These are phyloP conservation scores for Chelmon rostratus DNA, from an alignment of 2,797 vertebrate genomes.

Conservation along the genomic window DNA sequence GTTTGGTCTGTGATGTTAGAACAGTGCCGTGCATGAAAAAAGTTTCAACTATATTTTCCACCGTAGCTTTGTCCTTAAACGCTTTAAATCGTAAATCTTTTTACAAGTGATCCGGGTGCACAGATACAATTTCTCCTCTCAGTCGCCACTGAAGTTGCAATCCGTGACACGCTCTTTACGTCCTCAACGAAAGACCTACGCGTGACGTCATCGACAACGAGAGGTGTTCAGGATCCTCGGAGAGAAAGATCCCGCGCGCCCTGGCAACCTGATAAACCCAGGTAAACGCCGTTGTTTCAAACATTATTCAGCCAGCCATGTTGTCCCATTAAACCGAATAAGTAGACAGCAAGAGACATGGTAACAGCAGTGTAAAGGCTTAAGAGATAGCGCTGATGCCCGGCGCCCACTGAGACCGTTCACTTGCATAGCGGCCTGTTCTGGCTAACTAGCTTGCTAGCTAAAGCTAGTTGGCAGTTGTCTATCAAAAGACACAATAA, in stretches of 20 bases:
- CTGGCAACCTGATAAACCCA: conserved; percentile 86
- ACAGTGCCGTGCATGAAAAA: background rate
- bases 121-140: background rate
- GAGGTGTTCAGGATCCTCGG: conserved; percentile 90
- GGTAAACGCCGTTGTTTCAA: conserved; percentile 85
- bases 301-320: conserved; percentile 61
- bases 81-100: background rate
- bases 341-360: conserved; percentile 46
- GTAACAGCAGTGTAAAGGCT: conserved; percentile 43
- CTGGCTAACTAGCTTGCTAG: conserved; percentile 77
- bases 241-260: conserved; percentile 89
- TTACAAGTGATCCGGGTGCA: background rate
- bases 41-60: background rate
- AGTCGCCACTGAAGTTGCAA: conserved; percentile 29
- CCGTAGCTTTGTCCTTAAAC: background rate
- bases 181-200: conserved; percentile 76
- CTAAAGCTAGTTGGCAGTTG: conserved; percentile 80
- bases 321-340: conserved; percentile 52
- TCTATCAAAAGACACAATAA: conserved; percentile 81
- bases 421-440: conserved; percentile 81
- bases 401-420: conserved; percentile 76
- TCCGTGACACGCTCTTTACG: conserved; percentile 72
- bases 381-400: conserved; percentile 63
- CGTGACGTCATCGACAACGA: conserved; percentile 87
- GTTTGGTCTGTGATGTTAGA: background rate